Conservation (phyloP, 1,140 invertebrate species). For the Sinonovacula constricta region DNA sequence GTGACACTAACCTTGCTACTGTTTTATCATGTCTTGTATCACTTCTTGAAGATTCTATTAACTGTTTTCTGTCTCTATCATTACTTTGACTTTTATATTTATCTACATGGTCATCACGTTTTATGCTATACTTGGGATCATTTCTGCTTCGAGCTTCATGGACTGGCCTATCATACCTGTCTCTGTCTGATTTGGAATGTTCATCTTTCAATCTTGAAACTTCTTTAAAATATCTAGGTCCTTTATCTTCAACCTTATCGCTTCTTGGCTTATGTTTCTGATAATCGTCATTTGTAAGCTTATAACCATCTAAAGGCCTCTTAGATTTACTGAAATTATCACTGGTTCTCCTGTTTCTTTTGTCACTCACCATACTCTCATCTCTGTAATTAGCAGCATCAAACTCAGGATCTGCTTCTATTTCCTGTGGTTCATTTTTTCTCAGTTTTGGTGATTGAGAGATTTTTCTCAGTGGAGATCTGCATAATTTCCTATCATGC, state of each 20-base stretch:
- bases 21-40: background rate
- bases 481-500: no score
- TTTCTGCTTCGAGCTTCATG: no score
- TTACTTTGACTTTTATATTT: background rate
- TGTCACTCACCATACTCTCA: conserved; percentile 26
- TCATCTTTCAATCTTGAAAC: conserved; percentile 21
- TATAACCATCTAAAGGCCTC: no score
- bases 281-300: background rate
- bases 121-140: background rate
- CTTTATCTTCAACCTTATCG: background rate
- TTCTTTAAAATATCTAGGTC: conserved; percentile 31
- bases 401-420: conserved; percentile 48
- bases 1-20: no score
- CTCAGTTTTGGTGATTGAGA: no score
- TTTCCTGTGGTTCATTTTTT: no score
- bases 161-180: no score
- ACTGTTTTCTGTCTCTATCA: background rate
- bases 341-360: no score
- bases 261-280: background rate
- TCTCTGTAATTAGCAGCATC: conserved; percentile 51
- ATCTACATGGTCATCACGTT: background rate
- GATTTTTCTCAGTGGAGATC: no score
- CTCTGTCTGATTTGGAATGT: no score
- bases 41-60: background rate
- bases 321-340: no score